Conservation (phyloP, 2,888 invertebrate species). For the Pyrocoelia pectoralis region DNA sequence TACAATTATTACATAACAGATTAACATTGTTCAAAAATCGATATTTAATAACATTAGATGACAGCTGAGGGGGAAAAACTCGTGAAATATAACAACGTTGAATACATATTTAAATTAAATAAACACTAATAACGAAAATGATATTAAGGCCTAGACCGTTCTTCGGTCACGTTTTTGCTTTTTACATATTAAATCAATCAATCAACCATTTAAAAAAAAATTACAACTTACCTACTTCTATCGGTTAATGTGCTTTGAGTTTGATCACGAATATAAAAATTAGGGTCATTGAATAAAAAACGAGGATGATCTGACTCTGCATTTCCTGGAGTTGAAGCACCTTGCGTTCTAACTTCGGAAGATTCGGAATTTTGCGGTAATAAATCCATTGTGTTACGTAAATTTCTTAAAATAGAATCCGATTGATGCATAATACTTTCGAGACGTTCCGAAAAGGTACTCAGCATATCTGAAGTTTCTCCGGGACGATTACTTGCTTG, state of each 20-base stretch:
- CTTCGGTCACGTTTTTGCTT: no score
- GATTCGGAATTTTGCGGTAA: constrained; percentile 39
- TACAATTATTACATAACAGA: no score
- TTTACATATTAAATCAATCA: no score
- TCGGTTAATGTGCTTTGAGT: constrained; percentile 23
- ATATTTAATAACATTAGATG: no score
- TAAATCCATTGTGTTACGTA: constrained; percentile 53
- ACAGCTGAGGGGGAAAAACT: no score
- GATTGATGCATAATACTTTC: constrained; percentile 58
- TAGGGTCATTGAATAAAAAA: constrained; percentile 48
- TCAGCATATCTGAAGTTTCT: constrained; percentile 55
- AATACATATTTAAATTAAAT: no score
- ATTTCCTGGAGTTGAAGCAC: constrained; percentile 6
- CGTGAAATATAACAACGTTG: no score
- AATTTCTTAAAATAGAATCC: constrained; percentile 55
- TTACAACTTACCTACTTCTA: constrained; percentile 18
- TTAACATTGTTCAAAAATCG: no score
- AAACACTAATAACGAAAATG: no score
- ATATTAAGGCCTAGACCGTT: no score
- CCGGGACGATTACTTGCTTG: constrained; percentile 50
- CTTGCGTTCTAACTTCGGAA: constrained; percentile 8
- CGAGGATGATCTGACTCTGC: constrained; percentile 30
- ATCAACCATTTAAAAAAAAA: no score
- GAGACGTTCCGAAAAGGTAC: constrained; percentile 55
- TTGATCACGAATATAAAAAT: constrained; percentile 50